These are phyloP conservation scores for Atta colombica DNA, from an alignment of 1,140 invertebrate genomes.

Conservation along the genomic window DNA sequence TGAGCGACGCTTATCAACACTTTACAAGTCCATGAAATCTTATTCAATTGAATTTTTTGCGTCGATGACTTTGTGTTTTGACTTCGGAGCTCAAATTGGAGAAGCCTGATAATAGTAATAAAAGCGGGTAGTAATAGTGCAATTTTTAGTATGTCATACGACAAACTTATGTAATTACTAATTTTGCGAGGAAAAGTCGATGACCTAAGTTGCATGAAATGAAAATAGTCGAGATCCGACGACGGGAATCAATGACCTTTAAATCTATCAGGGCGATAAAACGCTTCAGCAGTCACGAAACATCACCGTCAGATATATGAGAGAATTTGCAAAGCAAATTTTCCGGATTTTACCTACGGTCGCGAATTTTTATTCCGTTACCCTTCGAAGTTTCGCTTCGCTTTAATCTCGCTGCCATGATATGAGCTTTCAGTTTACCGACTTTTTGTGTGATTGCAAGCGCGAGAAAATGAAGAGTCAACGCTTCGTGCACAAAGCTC, in stretches of 20 bases:
- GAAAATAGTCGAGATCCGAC: not conserved
- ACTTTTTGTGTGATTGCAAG: conserved; percentile 36
- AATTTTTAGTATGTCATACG: not conserved
- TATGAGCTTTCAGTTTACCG: conserved; percentile 42
- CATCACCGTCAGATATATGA: conserved; percentile 35
- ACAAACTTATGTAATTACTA: not conserved
- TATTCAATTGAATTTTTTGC: too few relatives aligned
- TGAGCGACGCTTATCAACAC: too few relatives aligned
- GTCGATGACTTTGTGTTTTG: too few relatives aligned
- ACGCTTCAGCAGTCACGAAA: conserved; percentile 14
- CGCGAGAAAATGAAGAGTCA: conserved; percentile 37
- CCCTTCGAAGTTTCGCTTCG: conserved; percentile 28
- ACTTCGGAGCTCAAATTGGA: too few relatives aligned
- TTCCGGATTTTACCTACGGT: conserved; percentile 36
- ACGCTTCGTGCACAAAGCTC: conserved; percentile 13
- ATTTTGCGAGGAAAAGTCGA: conserved; percentile 7
- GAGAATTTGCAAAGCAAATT: conserved; percentile 59
- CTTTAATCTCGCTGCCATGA: conserved; percentile 50
- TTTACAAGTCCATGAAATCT: too few relatives aligned
- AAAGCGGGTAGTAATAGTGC: not conserved
- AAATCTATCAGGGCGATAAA: conserved; percentile 44
- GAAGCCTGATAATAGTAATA: not conserved
- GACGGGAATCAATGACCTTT: conserved; percentile 39
- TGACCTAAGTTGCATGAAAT: conserved; percentile 13
- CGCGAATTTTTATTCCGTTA: conserved; percentile 44